Conservation (phyloP, 2,113 vertebrate genomes). For the Nerophis ophidion region DNA sequence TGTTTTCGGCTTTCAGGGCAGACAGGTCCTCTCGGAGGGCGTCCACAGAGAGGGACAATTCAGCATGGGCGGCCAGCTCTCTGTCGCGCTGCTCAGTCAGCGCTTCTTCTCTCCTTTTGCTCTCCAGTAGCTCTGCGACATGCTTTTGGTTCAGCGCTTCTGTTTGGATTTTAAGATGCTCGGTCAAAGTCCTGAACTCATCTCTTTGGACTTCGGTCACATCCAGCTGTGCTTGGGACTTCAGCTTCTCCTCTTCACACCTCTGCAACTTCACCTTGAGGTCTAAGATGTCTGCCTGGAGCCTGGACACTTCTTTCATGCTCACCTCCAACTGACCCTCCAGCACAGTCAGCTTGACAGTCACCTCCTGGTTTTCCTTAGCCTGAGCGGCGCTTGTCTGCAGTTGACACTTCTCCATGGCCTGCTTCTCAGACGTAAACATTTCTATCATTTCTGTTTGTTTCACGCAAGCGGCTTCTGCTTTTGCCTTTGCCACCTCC, state of each 20-base stretch:
- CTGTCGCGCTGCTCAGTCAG: slow-evolving; percentile 58
- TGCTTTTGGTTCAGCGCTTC: slow-evolving; percentile 80
- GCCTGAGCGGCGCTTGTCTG: slow-evolving; percentile 50
- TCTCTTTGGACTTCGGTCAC: slow-evolving; percentile 60
- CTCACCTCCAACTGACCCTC: slow-evolving; percentile 77
- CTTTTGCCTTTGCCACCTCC: slow-evolving; percentile 58
- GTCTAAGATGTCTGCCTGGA: slow-evolving; percentile 71
- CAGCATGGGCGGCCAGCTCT: slow-evolving; percentile 51
- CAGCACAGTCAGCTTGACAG: slow-evolving; percentile 56
- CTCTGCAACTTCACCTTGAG: slow-evolving; percentile 72
- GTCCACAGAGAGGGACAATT: slow-evolving; percentile 57
- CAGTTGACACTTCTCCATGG: slow-evolving; percentile 59
- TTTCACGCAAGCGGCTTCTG: slow-evolving; percentile 58
- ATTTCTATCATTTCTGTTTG: slow-evolving; percentile 60
- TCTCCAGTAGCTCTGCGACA: slow-evolving; percentile 73
- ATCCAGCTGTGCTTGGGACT: slow-evolving; percentile 70
- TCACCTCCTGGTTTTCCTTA: slow-evolving; percentile 62
- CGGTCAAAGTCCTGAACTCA: slow-evolving; percentile 75
- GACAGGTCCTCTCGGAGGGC: slow-evolving; percentile 67
- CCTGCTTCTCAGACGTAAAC: slow-evolving; percentile 61
- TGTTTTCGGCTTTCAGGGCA: slow-evolving; percentile 65
- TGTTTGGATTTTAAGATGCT: slow-evolving; percentile 78
- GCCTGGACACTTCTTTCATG: slow-evolving; percentile 70
- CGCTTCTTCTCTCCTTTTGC: slow-evolving; percentile 67
- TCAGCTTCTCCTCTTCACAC: slow-evolving; percentile 67